Percentiles rank a stretch among this genome's conserved stretches.
phyloP scores from a whole-genome alignment of 1,140 invertebrate genomes.

The Ridgeia piscesae region DNA sequence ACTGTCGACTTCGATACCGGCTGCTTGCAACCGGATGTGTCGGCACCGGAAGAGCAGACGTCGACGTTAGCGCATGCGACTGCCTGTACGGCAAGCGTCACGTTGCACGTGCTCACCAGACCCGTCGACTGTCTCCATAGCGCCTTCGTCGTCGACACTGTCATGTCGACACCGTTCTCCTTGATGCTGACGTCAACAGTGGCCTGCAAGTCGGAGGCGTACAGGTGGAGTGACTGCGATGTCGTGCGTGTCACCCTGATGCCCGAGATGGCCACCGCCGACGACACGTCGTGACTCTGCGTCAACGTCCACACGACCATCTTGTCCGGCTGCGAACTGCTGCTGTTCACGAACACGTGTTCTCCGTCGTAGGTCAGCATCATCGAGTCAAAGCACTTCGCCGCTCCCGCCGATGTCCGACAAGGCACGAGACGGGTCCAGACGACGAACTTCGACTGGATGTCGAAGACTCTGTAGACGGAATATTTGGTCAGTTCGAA shows the following conservation, averaged over 20 bases:
- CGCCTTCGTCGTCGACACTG: neutral
- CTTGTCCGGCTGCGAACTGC: neutral
- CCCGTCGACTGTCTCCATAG: neutral
- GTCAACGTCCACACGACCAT: neutral
- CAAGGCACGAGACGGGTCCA: neutral
- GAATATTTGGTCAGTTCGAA: neutral
- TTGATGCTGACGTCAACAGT: constrained; percentile 6
- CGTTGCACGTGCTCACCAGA: constrained; percentile 19
- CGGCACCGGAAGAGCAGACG: neutral
- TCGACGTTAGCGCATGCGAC: neutral
- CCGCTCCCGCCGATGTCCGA: neutral
- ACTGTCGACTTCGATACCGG: constrained; percentile 28
- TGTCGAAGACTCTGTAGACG: neutral
- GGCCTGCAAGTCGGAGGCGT: neutral
- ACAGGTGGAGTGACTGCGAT: neutral
- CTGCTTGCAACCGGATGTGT: constrained; percentile 21
- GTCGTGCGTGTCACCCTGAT: neutral
- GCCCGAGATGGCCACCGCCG: neutral
- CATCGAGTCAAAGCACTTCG: neutral
- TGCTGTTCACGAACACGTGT: neutral
- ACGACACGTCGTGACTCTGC: neutral
- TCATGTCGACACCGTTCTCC: neutral
- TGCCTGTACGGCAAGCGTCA: constrained; percentile 21
- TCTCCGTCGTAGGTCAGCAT: neutral
- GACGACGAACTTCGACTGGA: neutral